These are phyloP conservation scores for Bombus polaris DNA, from an alignment of 1,140 invertebrate species.

Conservation along the genomic window DNA sequence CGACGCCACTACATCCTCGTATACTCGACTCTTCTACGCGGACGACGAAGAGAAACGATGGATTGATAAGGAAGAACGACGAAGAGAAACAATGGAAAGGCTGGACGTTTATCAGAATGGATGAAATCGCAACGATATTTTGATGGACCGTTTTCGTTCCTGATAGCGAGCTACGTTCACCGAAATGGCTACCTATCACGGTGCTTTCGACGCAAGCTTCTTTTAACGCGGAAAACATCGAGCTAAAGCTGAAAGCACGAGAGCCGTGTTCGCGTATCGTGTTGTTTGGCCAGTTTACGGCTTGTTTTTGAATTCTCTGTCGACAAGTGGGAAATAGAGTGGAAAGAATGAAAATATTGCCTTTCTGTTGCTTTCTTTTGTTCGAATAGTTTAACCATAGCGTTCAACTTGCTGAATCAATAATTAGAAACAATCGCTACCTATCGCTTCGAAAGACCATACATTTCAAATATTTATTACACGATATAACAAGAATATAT, in stretches of 20 bases:
- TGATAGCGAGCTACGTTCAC: not conserved
- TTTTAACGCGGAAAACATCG: not conserved
- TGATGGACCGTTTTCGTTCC: not conserved
- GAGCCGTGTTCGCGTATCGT: not conserved
- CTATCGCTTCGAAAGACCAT: too few relatives aligned
- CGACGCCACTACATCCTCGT: not conserved
- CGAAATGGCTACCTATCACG: constrained; percentile 5
- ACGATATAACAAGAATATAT: too few relatives aligned
- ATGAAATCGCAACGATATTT: constrained; percentile 10
- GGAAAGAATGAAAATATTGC: not conserved
- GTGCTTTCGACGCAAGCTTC: not conserved
- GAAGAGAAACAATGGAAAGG: not conserved
- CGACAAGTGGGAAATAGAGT: not conserved
- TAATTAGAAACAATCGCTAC: too few relatives aligned
- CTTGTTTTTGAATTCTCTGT: not conserved
- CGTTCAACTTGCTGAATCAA: too few relatives aligned
- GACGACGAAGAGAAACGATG: not conserved
- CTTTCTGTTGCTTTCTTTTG: not conserved
- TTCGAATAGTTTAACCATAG: not conserved
- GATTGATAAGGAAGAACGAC: not conserved
- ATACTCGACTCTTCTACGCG: not conserved
- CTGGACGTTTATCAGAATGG: constrained; percentile 22
- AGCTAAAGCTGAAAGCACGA: not conserved
- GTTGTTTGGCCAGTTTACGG: not conserved
- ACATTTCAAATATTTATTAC: too few relatives aligned